phyloP scores from a whole-genome alignment of 2,113 vertebrate species.

The Scomber colias region DNA sequence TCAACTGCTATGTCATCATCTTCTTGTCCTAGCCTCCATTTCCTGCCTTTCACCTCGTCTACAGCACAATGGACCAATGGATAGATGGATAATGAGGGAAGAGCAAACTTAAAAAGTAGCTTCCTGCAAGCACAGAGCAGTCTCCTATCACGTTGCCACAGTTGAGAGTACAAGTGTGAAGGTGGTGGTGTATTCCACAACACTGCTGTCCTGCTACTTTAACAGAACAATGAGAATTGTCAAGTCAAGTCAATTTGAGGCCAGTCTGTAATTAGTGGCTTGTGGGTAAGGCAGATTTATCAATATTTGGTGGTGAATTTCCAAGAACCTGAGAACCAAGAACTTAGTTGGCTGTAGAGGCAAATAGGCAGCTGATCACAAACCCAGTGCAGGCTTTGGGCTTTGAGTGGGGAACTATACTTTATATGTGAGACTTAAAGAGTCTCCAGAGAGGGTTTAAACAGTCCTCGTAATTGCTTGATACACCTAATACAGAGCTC shows the following conservation, averaged over 20 bases:
- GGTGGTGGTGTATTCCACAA: too few species aligned
- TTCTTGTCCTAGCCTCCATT: too few species aligned
- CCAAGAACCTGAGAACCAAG: background rate
- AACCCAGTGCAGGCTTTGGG: slow-evolving; percentile 2
- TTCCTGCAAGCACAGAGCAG: too few species aligned
- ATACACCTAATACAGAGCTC: slow-evolving; percentile 42
- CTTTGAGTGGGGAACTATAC: slow-evolving; percentile 11
- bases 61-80: too few species aligned
- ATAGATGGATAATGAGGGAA: too few species aligned
- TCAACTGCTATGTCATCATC: too few species aligned
- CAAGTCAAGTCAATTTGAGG: background rate
- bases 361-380: slow-evolving; percentile 16
- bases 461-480: slow-evolving; percentile 13
- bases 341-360: background rate
- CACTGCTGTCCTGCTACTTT: too few species aligned
- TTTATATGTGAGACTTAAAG: slow-evolving; percentile 7
- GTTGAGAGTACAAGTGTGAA: too few species aligned
- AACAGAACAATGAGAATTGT: too few species aligned
- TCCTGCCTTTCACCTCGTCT: too few species aligned
- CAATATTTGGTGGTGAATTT: background rate
- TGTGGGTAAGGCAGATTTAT: background rate
- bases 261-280: background rate
- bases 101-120: too few species aligned
- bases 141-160: too few species aligned
- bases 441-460: slow-evolving; percentile 27